Evolutionary conservation across 2,888 invertebrate genomes (phyloP).

Genomic region (Epicampocera succincta): DNA sequence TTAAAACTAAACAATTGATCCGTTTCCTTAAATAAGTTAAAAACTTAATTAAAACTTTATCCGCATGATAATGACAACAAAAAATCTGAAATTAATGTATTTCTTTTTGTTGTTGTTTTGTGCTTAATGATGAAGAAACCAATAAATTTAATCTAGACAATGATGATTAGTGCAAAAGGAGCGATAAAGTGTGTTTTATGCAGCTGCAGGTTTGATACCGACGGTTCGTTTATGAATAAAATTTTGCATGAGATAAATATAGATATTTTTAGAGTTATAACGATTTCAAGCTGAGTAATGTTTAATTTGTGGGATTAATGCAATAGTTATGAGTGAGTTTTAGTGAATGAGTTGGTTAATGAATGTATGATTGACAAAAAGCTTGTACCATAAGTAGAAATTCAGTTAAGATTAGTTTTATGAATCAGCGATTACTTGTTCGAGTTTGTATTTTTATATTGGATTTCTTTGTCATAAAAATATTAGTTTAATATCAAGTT

Average conservation of each 20-base stretch:
- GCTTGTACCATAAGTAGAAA: constrained; percentile 69
- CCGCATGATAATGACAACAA: background rate
- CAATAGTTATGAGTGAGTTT: constrained; percentile 40
- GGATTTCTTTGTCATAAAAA: background rate
- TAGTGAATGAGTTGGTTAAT: constrained; percentile 35
- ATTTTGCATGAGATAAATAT: constrained; percentile 8
- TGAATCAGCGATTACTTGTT: constrained; percentile 17
- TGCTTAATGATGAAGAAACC: background rate
- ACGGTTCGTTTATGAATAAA: background rate
- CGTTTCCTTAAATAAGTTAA: background rate
- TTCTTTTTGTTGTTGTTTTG: constrained; percentile 7
- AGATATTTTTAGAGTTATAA: constrained; percentile 7
- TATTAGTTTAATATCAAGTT: background rate
- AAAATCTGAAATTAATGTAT: background rate
- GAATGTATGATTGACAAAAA: constrained; percentile 66
- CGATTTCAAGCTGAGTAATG: constrained; percentile 46
- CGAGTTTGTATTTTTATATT: constrained; percentile 8
- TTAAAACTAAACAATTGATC: background rate
- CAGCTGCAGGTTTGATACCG: background rate
- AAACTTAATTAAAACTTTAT: background rate
- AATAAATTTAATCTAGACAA: background rate
- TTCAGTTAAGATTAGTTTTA: constrained; percentile 50
- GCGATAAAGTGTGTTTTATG: background rate
- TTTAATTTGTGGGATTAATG: constrained; percentile 52
- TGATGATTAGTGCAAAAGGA: constrained; percentile 1